A percentile compares a stretch with the other conserved stretches of the same genome.
These are phyloP conservation scores for Neofelis nebulosa DNA, from an alignment of 2,113 vertebrate genomes.

Conservation along the genomic window DNA sequence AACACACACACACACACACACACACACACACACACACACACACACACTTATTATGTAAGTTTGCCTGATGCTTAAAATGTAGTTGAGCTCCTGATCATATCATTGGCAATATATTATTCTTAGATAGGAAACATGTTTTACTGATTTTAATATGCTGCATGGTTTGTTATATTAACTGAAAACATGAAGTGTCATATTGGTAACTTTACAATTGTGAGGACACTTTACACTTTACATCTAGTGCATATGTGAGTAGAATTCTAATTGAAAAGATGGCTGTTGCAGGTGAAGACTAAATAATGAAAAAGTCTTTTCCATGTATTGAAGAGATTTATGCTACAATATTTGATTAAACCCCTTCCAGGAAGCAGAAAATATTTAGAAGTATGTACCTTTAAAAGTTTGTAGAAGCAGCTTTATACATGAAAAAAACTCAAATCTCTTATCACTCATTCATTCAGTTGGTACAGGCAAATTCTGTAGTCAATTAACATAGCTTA, in stretches of 20 bases:
- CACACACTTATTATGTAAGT: not conserved
- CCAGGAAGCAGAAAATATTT: not conserved
- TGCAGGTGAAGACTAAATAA: conserved; percentile 24
- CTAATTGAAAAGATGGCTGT: conserved; percentile 13
- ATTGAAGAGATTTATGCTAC: not conserved
- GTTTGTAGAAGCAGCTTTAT: not conserved
- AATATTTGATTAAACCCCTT: not conserved
- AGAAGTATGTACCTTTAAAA: not conserved
- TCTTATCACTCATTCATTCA: not conserved
- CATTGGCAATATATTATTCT: not conserved
- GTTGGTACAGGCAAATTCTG: not conserved
- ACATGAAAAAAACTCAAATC: not conserved
- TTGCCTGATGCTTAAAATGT: not conserved
- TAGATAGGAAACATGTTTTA: not conserved
- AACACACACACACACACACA: not conserved
- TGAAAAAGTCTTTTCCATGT: not conserved
- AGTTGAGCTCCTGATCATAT: not conserved
- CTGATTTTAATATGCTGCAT: not conserved
- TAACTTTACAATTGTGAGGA: not conserved
- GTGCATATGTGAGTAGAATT: not conserved
- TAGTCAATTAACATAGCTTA: conserved; percentile 32
- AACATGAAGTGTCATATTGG: not conserved
- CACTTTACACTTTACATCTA: not conserved
- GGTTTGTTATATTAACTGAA: not conserved
- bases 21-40: not conserved